A percentile compares a stretch with the other conserved stretches of the same genome.
Evolutionary conservation across 2,113 vertebrate genomes (phyloP).

Genomic region (Arvicanthis niloticus): DNA sequence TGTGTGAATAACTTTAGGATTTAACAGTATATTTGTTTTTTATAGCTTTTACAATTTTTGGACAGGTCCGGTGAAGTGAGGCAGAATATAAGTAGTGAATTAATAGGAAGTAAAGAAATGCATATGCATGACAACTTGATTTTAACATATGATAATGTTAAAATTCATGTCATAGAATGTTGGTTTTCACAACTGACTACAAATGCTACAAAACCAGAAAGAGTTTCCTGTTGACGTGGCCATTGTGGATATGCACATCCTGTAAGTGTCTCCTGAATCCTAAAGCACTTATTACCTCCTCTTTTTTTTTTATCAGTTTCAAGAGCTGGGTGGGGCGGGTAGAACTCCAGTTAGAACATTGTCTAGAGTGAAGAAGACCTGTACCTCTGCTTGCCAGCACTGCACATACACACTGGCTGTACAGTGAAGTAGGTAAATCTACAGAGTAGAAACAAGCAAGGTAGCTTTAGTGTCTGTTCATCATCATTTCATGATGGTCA

Average conservation of each 20-base stretch:
- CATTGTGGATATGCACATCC: neutral
- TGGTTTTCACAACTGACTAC: neutral
- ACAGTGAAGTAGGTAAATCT: neutral
- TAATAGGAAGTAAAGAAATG: neutral
- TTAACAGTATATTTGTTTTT: neutral
- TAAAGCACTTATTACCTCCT: neutral
- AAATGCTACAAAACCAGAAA: neutral
- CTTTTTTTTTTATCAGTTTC: neutral
- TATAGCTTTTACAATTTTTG: neutral
- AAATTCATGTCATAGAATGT: neutral
- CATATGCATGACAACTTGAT: neutral
- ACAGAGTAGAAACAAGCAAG: neutral
- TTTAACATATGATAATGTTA: neutral
- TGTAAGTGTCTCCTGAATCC: neutral
- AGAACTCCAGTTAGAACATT: neutral
- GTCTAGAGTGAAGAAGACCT: neutral
- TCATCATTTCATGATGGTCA: neutral
- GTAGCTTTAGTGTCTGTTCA: neutral
- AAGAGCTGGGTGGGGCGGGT: neutral
- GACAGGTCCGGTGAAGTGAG: rapidly evolving
- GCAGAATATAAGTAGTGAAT: neutral
- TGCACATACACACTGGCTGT: neutral
- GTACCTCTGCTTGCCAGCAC: neutral
- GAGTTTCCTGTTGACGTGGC: neutral
- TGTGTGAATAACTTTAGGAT: neutral